phyloP scores from a whole-genome alignment of 2,113 vertebrate genomes.

The Mesembrinibis cayennensis region DNA sequence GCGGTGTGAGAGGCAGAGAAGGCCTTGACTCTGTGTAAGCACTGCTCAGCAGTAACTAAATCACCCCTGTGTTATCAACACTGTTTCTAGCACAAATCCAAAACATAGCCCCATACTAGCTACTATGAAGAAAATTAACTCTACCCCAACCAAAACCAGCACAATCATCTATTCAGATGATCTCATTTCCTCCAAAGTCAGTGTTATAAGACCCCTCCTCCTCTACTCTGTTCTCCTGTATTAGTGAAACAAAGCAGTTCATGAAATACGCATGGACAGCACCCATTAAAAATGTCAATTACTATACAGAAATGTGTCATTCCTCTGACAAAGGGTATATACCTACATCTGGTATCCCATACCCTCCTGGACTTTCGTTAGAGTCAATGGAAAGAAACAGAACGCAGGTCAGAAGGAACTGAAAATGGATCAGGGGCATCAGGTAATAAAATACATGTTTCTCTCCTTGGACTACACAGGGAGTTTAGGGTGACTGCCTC shows the following conservation, averaged over 20 bases:
- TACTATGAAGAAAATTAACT: no score
- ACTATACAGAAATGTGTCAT: neutral
- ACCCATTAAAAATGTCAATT: neutral
- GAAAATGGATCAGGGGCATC: neutral
- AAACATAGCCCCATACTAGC: no score
- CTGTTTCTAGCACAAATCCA: no score
- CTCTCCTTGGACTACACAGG: neutral
- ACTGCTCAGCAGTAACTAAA: no score
- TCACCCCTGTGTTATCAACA: no score
- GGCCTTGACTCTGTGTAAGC: no score
- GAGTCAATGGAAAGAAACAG: neutral
- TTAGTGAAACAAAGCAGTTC: neutral
- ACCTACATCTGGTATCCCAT: neutral
- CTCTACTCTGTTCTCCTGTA: fast-evolving
- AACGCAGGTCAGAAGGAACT: neutral
- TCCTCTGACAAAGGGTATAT: neutral
- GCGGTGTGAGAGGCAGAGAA: no score
- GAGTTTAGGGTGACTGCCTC: neutral
- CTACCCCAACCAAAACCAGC: no score
- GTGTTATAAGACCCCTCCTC: neutral
- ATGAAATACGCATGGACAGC: neutral
- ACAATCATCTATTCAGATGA: neutral
- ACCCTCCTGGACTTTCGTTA: neutral
- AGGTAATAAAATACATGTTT: fast-evolving
- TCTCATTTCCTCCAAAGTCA: neutral